These are phyloP conservation scores for Periphyllus acericola DNA, from an alignment of 2,888 invertebrate species.

Conservation along the genomic window DNA sequence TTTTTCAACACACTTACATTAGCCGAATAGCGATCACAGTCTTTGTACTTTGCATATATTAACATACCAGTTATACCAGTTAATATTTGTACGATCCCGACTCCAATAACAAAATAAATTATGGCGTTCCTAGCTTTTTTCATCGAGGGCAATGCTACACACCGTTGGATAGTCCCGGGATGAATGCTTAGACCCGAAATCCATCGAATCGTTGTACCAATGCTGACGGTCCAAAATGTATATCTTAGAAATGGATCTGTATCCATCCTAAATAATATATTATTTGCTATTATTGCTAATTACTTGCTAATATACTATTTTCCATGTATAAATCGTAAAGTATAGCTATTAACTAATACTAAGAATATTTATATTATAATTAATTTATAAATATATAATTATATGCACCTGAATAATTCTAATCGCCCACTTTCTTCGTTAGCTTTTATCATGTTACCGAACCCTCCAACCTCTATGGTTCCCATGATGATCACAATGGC, in stretches of 20 bases:
- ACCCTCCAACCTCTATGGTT: conserved; percentile 74
- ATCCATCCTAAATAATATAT: conserved; percentile 73
- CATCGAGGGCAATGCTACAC: conserved; percentile 71
- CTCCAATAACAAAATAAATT: conserved; percentile 68
- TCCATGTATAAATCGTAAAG: neutral
- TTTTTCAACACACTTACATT: conserved; percentile 10
- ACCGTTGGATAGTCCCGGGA: conserved; percentile 73
- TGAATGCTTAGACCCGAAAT: conserved; percentile 71
- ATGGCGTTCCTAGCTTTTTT: conserved; percentile 71
- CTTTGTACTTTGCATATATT: conserved; percentile 74
- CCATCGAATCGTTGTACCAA: conserved; percentile 74
- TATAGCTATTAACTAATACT: no score
- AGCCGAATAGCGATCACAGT: conserved; percentile 75
- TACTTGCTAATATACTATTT: no score
- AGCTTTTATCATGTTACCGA: conserved; percentile 73
- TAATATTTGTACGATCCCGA: conserved; percentile 71
- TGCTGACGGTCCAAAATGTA: conserved; percentile 81
- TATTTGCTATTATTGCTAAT: no score
- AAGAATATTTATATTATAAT: no score
- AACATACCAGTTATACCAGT: conserved; percentile 73
- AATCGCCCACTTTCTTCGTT: conserved; percentile 74
- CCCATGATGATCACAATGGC: conserved; percentile 76
- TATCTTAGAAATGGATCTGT: conserved; percentile 81
- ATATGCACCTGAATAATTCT: conserved; percentile 72
- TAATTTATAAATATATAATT: no score